These are phyloP conservation scores for Manis pentadactyla DNA, from an alignment of 2,797 vertebrate species.

Conservation along the genomic window DNA sequence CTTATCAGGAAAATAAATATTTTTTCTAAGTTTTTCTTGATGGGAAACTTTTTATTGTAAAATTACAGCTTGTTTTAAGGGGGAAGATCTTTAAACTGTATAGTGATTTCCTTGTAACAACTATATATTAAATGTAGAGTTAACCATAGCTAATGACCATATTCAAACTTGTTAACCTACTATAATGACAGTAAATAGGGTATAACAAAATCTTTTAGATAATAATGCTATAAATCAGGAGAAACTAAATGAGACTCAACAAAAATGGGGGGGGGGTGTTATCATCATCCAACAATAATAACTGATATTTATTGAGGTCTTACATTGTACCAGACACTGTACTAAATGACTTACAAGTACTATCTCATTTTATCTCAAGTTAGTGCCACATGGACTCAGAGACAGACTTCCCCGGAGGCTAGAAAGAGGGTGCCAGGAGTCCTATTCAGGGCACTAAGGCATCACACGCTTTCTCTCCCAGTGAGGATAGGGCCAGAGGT, in stretches of 20 bases:
- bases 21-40: constrained; percentile 24
- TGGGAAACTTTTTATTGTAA: not conserved
- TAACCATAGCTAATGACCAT: not conserved
- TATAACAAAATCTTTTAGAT: not conserved
- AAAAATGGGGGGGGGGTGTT: not conserved
- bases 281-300: constrained; percentile 6
- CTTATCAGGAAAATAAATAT: not conserved
- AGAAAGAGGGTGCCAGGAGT: not conserved
- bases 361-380: not conserved
- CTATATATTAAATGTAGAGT: not conserved
- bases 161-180: constrained; percentile 16
- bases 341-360: not conserved
- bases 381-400: not conserved
- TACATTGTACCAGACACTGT: not conserved
- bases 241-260: constrained; percentile 18
- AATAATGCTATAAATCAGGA: constrained; percentile 26
- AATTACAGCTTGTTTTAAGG: not conserved
- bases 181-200: not conserved
- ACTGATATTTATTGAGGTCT: constrained; percentile 24
- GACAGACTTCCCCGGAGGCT: not conserved
- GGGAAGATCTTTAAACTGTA: not conserved
- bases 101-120: constrained; percentile 3
- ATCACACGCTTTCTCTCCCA: not conserved
- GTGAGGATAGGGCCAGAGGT: not conserved
- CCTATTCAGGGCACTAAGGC: not conserved